Percentiles rank a stretch among this genome's conserved stretches.
Evolutionary conservation across 2,113 vertebrate genomes (phyloP).

Genomic region (Grammomys surdaster): DNA sequence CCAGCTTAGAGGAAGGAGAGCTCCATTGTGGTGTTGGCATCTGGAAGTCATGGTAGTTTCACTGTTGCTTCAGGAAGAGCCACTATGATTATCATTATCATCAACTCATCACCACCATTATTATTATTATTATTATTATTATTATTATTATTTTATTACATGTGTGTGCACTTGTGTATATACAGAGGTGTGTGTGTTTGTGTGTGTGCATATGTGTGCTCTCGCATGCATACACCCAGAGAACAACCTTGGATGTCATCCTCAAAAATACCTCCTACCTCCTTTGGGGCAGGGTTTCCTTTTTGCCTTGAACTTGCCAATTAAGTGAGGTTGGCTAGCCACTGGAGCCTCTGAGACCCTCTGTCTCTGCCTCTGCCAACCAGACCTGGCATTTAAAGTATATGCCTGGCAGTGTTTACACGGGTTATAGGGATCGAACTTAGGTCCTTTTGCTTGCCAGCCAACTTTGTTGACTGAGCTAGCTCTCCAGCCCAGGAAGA

Average conservation of each 20-base stretch:
- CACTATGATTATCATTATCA: background rate
- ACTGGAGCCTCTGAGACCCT: too few relatives aligned
- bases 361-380: too few relatives aligned
- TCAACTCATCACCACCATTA: background rate
- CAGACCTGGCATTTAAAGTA: background rate
- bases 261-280: background rate
- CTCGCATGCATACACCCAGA: too few relatives aligned
- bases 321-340: background rate
- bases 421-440: background rate
- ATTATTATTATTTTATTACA: background rate
- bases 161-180: background rate
- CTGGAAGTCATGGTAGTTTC: constrained; percentile 59
- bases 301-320: background rate
- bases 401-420: background rate
- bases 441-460: background rate
- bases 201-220: background rate
- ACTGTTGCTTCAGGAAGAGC: constrained; percentile 50
- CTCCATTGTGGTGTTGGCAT: constrained; percentile 27
- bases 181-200: background rate
- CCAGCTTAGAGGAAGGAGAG: constrained; percentile 56
- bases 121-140: background rate
- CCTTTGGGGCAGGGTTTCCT: background rate
- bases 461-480: background rate
- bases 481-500: background rate
- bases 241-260: background rate